A percentile compares a stretch with the other conserved stretches of the same genome.
Conservation (phyloP, 2,888 invertebrate genomes). For the Meandrusa payeni region DNA sequence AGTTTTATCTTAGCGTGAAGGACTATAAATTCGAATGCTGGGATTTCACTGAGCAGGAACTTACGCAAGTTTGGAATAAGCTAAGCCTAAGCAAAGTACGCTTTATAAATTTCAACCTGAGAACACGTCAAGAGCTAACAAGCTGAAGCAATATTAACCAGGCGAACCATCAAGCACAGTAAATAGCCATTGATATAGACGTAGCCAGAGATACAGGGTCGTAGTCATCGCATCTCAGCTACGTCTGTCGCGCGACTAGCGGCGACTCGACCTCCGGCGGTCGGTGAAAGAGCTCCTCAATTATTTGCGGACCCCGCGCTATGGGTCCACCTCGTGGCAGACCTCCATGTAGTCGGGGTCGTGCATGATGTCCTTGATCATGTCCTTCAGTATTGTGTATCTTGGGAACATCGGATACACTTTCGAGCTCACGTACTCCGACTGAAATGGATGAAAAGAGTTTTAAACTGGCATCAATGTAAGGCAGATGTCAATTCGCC, state of each 20-base stretch:
- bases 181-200: conserved; percentile 1
- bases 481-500: too few species aligned
- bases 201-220: background rate
- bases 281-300: conserved; percentile 73
- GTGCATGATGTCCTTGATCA: conserved; percentile 97
- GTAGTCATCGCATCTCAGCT: background rate
- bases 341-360: conserved; percentile 99
- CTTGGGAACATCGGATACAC: conserved; percentile 96
- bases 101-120: too few species aligned
- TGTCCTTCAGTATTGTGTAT: conserved; percentile 97
- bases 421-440: conserved; percentile 95
- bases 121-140: too few species aligned
- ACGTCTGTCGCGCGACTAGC: conserved; percentile 43
- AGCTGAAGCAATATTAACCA: background rate
- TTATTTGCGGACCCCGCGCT: conserved; percentile 82
- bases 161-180: conserved; percentile 21
- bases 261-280: conserved; percentile 68
- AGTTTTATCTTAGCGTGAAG: too few species aligned
- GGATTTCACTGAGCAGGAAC: too few species aligned
- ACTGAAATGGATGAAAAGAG: conserved; percentile 82
- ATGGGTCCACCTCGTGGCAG: conserved; percentile 92
- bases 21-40: too few species aligned
- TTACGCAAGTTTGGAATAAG: too few species aligned
- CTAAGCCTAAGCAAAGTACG: too few species aligned
- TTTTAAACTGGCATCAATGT: too few species aligned